Base-by-base conservation (phyloP, 1,140 invertebrate species). In the Oryctes rhinoceros region DNA sequence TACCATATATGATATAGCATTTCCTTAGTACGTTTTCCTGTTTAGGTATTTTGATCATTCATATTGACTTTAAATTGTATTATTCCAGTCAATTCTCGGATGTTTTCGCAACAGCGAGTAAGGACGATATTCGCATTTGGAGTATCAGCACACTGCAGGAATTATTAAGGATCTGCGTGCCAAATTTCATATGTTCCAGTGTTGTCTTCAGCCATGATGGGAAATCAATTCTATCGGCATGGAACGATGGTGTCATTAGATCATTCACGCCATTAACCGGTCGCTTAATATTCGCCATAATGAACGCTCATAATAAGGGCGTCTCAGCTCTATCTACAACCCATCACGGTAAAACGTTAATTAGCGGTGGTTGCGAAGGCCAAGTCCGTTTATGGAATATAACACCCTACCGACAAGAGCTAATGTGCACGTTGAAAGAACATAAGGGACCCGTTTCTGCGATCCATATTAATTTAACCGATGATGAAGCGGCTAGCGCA, bases 181-280 rank as follows among this genome's bases (percentile, higher is more conserved):
- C 93, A 6, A 98, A 98, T 88, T 96, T 97, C 86, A 92, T 92
- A 10, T 98, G 96, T 85, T 93, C 94, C 15, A 90, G 92, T 67
- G 86, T 98, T 13, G 90, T 92, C 10, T 96, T 98, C 86, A 89
- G 94, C 1, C 88, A 90, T 48, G 94, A 97, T 87, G 96, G 96
- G 59, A 93, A 92, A 84, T 92, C 91, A 76, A 93, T 97, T 81
- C 88, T 96, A 84, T 81, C 84, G 90, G 92, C 90, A 0, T 98
- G 96, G 96, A 94, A 96, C 87, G 96, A 98, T 90, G 96, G 96
- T 49, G 92, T 93, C 83, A 96, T 97, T 80, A 90, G 96, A 18
- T 92, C 94, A 4, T 97, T 96, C 85, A 95, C 94, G 0, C 95
- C 96, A 0, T 91, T 96, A 81, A 94, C 93, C 3, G 96, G 96